Percentiles rank a stretch among this genome's conserved stretches.
These are phyloP conservation scores for Leuciscus waleckii DNA, from an alignment of 2,797 vertebrate species.

Conservation along the genomic window DNA sequence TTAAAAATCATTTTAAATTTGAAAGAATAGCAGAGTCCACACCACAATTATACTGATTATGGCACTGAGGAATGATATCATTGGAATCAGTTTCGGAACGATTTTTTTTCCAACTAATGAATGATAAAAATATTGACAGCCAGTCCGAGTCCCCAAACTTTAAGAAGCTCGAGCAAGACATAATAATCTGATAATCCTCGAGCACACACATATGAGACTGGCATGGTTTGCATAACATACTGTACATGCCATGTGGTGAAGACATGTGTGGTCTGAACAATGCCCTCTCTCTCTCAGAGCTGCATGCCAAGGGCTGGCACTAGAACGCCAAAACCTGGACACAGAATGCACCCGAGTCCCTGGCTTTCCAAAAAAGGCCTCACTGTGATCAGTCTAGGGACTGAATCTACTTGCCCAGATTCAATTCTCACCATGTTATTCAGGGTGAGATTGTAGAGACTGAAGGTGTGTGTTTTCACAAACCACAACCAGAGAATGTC, in stretches of 20 bases:
- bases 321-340: conserved; percentile 15
- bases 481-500: background rate
- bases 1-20: background rate
- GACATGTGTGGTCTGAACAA: conserved; percentile 52
- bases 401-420: conserved; percentile 14
- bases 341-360: conserved; percentile 22
- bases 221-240: conserved; percentile 43
- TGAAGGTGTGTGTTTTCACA: conserved; percentile 4
- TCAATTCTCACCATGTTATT: conserved; percentile 16
- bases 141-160: background rate
- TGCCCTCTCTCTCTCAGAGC: conserved; percentile 32
- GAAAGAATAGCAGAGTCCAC: too few species aligned
- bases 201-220: conserved; percentile 51
- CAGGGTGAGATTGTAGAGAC: background rate
- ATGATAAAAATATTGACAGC: background rate
- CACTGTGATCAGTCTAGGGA: conserved; percentile 13
- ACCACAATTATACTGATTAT: too few species aligned
- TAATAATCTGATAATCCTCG: background rate
- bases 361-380: conserved; percentile 46
- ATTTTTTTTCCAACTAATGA: background rate
- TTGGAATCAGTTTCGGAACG: too few species aligned
- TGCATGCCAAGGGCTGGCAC: conserved; percentile 29
- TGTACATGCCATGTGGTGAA: conserved; percentile 54
- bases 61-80: too few species aligned
- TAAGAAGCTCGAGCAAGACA: background rate